Evolutionary conservation across 2,888 invertebrate genomes (phyloP), one percentile per base, ranked within the genome.

Genomic region (Tenthredo scrophulariae): DNA sequence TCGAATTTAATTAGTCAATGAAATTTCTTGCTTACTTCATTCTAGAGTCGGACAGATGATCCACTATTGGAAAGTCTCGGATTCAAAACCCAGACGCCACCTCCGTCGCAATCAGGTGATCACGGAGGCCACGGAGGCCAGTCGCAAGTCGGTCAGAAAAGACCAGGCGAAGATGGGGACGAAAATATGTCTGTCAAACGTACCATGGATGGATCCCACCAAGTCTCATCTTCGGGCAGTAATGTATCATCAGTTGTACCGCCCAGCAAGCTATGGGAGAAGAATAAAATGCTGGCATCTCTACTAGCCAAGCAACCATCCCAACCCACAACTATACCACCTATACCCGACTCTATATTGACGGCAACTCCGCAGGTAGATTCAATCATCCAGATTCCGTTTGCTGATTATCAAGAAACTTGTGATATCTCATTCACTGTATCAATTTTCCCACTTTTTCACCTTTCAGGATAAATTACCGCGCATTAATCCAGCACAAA

Each of bases 211-310:
- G 90, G 91, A 29, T 91, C 92, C 58, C 93, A 93, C 85, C 92
- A 91, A 46, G 93, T 93, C 5, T 93, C 94, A 15, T 93, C 94
- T 15, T 92, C 93, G 89, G 93, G 87, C 67, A 88, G 85, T 82
- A 90, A 89, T 67, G 88, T 87, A 22, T 94, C 94, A 88, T 94
- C 94, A 88, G 94, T 94, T 93, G 89, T 90, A 22, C 84, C 84
- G 37, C 95, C 94, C 84, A 97, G 97, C 89, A 96, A 96, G 88
- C 94, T 98, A 82, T 97, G 97, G 93, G 96, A 97, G 93, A 96
- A 96, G 92, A 98, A 98, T 93, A 96, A 96, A 92, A 98, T 98
- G 96, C 94, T 98, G 88, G 98, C 97, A 62, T 96, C 96, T 70
- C 93, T 98, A 89, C 94, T 98, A 91, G 97, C 97, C 84, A 96